These are phyloP conservation scores for Pseudochirops cupreus DNA, from an alignment of 2,797 vertebrate species.

Conservation along the genomic window DNA sequence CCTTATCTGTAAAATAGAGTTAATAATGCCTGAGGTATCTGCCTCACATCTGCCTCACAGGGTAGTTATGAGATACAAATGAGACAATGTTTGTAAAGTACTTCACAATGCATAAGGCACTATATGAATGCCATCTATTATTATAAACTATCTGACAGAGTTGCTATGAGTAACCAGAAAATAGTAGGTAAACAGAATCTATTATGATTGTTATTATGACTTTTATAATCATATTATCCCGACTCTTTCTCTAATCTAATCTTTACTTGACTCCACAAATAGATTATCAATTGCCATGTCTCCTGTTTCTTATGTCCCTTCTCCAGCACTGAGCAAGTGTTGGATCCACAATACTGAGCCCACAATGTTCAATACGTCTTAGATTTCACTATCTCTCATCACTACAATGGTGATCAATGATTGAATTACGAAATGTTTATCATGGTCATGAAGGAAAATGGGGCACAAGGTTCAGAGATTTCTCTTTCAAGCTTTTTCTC, in stretches of 20 bases:
- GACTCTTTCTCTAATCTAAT: neutral
- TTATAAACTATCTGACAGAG: neutral
- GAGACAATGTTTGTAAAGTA: neutral
- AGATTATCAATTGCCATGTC: neutral
- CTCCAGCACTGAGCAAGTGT: neutral
- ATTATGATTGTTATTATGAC: neutral
- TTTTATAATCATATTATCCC: neutral
- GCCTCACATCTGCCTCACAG: neutral
- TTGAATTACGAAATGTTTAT: neutral
- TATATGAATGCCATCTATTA: neutral
- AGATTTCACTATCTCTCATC: neutral
- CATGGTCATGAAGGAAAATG: neutral
- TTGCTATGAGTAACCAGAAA: conserved; percentile 1
- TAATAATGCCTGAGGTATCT: neutral
- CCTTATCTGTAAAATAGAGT: neutral
- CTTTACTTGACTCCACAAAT: neutral
- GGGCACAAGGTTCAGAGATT: neutral
- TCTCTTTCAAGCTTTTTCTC: neutral
- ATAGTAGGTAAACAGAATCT: neutral
- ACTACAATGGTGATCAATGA: neutral
- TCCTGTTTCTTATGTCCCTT: neutral
- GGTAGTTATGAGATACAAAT: neutral
- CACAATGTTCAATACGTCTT: neutral
- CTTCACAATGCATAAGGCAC: neutral
- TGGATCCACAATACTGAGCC: neutral